These are phyloP conservation scores for Capitulum mitella DNA, from an alignment of 2,888 invertebrate species.

Conservation along the genomic window DNA sequence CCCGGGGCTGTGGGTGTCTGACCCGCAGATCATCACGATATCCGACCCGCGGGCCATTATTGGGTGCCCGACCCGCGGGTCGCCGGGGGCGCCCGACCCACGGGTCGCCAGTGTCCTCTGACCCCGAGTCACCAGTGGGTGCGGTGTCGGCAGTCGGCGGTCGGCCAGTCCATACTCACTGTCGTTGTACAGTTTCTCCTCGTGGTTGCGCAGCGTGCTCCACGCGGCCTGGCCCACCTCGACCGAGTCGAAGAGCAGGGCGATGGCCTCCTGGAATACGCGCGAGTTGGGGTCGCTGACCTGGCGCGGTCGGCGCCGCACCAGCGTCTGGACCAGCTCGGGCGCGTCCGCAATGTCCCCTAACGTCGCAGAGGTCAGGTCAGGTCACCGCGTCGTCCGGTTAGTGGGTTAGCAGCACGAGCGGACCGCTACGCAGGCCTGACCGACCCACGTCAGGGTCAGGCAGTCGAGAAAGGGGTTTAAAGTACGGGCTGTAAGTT, in stretches of 20 bases:
- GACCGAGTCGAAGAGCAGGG: constrained; percentile 36
- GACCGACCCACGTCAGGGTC: not conserved
- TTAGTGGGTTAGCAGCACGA: not conserved
- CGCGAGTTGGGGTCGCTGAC: constrained; percentile 26
- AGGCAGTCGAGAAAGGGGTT: not conserved
- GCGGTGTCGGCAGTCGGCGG: not conserved
- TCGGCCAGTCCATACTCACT: constrained; percentile 33
- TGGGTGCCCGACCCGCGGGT: not conserved
- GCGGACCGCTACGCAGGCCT: not conserved
- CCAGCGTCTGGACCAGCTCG: constrained; percentile 25
- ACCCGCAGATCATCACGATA: too few species aligned
- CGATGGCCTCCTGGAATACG: constrained; percentile 34
- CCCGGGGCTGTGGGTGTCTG: too few species aligned
- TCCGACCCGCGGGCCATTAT: too few species aligned
- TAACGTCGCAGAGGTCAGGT: constrained; percentile 25
- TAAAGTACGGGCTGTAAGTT: not conserved
- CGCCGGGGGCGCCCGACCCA: not conserved
- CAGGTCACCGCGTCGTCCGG: constrained; percentile 24
- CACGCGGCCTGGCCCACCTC: constrained; percentile 35
- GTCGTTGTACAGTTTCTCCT: constrained; percentile 31
- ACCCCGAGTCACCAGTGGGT: not conserved
- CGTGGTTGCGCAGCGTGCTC: constrained; percentile 34
- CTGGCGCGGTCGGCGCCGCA: not conserved
- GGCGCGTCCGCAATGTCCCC: constrained; percentile 11
- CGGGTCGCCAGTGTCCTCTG: not conserved